Base-by-base conservation (phyloP, 1,140 invertebrate genomes). In the Sesamia nonagrioides region DNA sequence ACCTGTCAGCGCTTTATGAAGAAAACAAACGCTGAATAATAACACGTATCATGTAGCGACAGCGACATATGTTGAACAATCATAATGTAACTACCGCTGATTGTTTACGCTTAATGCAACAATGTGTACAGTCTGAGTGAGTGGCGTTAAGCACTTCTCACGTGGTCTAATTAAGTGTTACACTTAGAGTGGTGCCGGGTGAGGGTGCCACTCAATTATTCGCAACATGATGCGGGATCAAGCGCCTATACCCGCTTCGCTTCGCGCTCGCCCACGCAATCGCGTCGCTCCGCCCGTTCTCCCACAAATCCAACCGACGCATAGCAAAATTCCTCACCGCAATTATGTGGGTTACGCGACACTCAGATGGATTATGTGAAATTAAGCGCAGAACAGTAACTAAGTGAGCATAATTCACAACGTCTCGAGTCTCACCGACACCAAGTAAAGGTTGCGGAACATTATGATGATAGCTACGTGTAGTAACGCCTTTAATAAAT, bases 81-180 rank as follows among this genome's bases (percentile, higher is more conserved):
- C 63, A 45, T 42, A 75, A 76, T 54, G 63, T 81, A 85, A 84
- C 81, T 73, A 77, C n/a, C 42, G 69, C n/a, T 78, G 79, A 86
- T 86, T 86, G 81, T 84, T 84, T 85, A 78, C 73, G 71, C 78
- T 86, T 88, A 88, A 83, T 79, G 77, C 84, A 76, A 87, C 84
- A 82, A 88, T 84, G 83, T 86, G 80, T 87, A 88, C 80, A 88
- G 86, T 86, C 82, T 79, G 80, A 81, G 74, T 80, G 84, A 83
- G 79, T 61, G 80, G 84, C 81, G 83, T 82, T 84, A 90, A 90
- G 85, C 82, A 85, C 81, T 90, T 88, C 86, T 91, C 89, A 88
- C 90, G 88, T 90, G 86, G 86, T 89, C 89, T 92, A 92, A 92
- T 94, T 92, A 94, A 92, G 91, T 81, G 90, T 86, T 85, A 88